These are phyloP conservation scores for Eidolon dupreanum DNA, from an alignment of 2,797 vertebrate species.

Conservation along the genomic window DNA sequence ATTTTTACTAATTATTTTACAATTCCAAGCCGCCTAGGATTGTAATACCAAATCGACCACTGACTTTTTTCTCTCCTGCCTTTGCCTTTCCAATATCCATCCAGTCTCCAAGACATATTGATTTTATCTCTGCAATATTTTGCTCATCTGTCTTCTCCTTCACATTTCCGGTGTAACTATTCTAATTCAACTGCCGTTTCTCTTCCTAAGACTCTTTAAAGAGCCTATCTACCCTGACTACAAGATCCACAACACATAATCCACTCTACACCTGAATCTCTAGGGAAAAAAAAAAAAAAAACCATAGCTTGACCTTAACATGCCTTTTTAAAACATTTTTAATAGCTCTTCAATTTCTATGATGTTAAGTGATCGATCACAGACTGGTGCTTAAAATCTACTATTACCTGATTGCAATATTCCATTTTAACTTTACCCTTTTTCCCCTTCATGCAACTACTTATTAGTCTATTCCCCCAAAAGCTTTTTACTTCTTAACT, in stretches of 20 bases:
- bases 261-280: not conserved
- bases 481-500: not conserved
- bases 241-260: not conserved
- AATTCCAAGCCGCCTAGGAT: not conserved
- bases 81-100: not conserved
- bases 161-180: not conserved
- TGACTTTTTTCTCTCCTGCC: not conserved
- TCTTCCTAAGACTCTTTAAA: not conserved
- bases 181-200: not conserved
- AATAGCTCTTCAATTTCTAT: not conserved
- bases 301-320: not conserved
- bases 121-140: conserved; percentile 30
- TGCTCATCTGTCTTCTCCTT: not conserved
- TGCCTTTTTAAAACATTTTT: not conserved
- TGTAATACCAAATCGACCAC: not conserved
- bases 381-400: not conserved
- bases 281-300: not conserved
- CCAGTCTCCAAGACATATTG: not conserved
- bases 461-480: not conserved
- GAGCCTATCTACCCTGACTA: not conserved
- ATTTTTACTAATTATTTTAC: not conserved
- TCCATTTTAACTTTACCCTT: not conserved
- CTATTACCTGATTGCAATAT: not conserved
- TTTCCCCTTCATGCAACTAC: not conserved
- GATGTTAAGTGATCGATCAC: not conserved